Evolutionary conservation across 2,113 vertebrate species (phyloP).

Genomic region (Hydrochoerus hydrochaeris): DNA sequence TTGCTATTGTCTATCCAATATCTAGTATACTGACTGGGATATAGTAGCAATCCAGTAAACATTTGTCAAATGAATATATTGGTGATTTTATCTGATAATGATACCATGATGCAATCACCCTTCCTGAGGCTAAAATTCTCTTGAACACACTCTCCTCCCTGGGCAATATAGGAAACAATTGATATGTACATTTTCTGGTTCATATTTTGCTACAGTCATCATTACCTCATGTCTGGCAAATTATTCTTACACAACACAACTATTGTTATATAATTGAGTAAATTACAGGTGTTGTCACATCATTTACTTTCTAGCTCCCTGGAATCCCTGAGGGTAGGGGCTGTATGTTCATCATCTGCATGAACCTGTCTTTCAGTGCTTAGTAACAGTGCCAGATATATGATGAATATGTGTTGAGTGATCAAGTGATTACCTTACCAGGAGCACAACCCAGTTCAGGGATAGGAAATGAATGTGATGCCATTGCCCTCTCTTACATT

Average conservation of each 20-base stretch:
- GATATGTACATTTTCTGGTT: not conserved
- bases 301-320: conserved; percentile 38
- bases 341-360: not conserved
- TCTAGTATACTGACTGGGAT: not conserved
- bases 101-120: not conserved
- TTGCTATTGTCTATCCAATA: not conserved
- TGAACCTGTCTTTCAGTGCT: not conserved
- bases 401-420: conserved; percentile 59
- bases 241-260: conserved; percentile 35
- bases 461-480: conserved; percentile 11
- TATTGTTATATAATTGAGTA: conserved; percentile 53
- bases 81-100: not conserved
- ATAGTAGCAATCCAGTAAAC: not conserved
- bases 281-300: conserved; percentile 41
- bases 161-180: not conserved
- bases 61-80: not conserved
- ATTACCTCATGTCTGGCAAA: conserved; percentile 12
- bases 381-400: not conserved
- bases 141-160: not conserved
- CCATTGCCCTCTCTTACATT: not conserved
- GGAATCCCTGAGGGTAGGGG: not conserved
- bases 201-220: not conserved
- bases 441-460: not conserved
- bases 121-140: not conserved
- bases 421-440: conserved; percentile 51